Evolutionary conservation across 1,140 invertebrate genomes (phyloP).

Genomic region (Chelonus insularis): DNA sequence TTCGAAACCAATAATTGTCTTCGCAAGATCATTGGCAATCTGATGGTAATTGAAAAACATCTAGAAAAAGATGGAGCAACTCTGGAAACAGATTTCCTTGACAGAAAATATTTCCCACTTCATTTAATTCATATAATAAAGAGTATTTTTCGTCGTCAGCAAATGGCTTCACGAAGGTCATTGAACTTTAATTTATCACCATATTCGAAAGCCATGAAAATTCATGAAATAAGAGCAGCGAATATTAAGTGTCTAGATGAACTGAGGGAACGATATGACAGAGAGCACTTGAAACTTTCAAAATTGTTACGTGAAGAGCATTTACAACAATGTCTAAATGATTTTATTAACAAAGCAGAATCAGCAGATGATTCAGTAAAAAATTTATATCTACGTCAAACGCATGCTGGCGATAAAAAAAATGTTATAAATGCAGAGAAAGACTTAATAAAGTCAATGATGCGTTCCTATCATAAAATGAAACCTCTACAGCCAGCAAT

Average conservation of each 20-base stretch:
- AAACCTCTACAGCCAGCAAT: conserved; percentile 14
- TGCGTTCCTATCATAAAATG: not conserved
- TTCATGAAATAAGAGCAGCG: conserved; percentile 10
- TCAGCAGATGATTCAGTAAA: not conserved
- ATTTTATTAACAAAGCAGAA: conserved; percentile 4
- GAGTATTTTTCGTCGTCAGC: conserved; percentile 7
- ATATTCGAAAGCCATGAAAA: not conserved
- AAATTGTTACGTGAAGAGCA: not conserved
- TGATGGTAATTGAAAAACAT: conserved; percentile 11
- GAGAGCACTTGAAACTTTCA: conserved; percentile 2
- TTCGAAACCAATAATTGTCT: conserved; percentile 15
- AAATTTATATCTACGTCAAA: not conserved
- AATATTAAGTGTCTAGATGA: conserved; percentile 22
- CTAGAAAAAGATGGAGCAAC: conserved; percentile 19
- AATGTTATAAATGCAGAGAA: conserved; percentile 4
- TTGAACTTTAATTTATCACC: not conserved
- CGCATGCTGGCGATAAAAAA: not conserved
- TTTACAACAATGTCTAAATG: conserved; percentile 7
- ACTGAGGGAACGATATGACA: conserved; percentile 7
- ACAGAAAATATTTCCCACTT: not conserved
- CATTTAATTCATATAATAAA: conserved; percentile 23
- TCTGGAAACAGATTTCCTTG: conserved; percentile 23
- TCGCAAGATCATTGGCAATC: conserved; percentile 12
- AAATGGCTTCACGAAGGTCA: not conserved
- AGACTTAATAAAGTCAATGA: conserved; percentile 17